Base-by-base conservation (phyloP, 37 sponge, comb jelly and placozoan genomes). In the Chondrilla cf. caribensis region DNA sequence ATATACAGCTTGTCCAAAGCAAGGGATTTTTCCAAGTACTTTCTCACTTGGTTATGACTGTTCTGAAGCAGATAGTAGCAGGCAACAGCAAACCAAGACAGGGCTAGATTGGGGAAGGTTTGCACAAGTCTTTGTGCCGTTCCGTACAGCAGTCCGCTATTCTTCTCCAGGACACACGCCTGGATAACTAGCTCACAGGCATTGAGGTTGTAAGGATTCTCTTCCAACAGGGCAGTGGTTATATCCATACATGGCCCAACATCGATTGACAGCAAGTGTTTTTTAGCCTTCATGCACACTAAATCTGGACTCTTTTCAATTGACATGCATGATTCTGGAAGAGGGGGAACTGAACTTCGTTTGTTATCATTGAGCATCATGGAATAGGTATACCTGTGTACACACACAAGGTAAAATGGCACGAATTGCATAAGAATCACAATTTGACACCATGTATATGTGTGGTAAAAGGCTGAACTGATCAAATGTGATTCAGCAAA, bases 11-110 rank as follows among this genome's bases (percentile, higher is more conserved):
- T 60, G 38, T 89, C 87, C 33, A 91, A 55, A 18, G 47, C 81
- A 40, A 88, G 5, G 47, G 87, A 67, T 70, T 94, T 94, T 14
- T 82, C 82, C 64, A 94, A 84, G 82, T 88, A 89, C 65, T 87
- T 83, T 26, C 89, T 70, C 2, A 89, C 92, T 40, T 79, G 80
- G 39, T 71, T 82, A 44, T 94, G 87, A 71, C 86, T 85, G 28
- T 44, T 39, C 8, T 87, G 55, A 18, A 70, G 58, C 36, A 85
- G 36, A 72, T 94, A 94, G 83, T 94, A 94, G 80, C 91, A 94
- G 33, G 84, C 86, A n/a, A 91, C 95, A 2, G 89, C 70, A 79
- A 88, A 94, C 95, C 95, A 94, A 2, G 95, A 58, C 25, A 94
- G 82, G 18, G 95, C 64, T 19, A 83, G 68, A 14, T 51, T 64